These are phyloP conservation scores for Meloidogyne exigua DNA, from an alignment of 1,140 invertebrate species.

Conservation along the genomic window DNA sequence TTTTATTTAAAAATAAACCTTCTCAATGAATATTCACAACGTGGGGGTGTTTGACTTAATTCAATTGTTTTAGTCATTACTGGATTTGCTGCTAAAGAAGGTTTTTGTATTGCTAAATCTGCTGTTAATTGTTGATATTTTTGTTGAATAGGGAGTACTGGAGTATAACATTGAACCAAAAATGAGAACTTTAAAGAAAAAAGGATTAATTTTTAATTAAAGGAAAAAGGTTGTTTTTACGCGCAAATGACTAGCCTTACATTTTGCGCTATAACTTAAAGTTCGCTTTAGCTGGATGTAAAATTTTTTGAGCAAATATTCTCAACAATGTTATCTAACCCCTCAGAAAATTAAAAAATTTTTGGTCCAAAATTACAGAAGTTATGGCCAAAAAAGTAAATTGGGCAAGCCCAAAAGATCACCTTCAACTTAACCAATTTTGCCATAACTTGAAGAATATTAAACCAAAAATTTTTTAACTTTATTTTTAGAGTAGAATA, in stretches of 20 bases:
- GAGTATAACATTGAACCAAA: slow-evolving; percentile 29
- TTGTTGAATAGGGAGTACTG: neutral
- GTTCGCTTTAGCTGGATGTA: too few relatives aligned
- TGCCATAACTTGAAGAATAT: neutral
- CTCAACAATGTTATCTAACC: too few relatives aligned
- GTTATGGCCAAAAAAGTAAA: slow-evolving; percentile 12
- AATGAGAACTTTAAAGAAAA: slow-evolving; percentile 25
- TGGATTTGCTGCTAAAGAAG: slow-evolving; percentile 19
- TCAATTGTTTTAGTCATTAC: slow-evolving; percentile 49
- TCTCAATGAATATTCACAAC: slow-evolving; percentile 45
- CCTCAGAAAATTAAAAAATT: too few relatives aligned
- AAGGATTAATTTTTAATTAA: neutral
- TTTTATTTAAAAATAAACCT: neutral
- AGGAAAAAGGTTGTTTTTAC: too few relatives aligned
- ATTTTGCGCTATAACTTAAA: too few relatives aligned
- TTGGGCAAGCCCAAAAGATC: neutral
- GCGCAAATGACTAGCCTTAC: too few relatives aligned
- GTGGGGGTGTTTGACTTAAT: slow-evolving; percentile 35
- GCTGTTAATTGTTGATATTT: neutral
- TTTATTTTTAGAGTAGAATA: neutral
- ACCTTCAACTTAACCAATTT: too few relatives aligned
- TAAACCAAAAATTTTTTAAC: neutral
- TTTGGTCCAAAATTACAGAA: too few relatives aligned
- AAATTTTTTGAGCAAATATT: too few relatives aligned
- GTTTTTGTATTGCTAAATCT: slow-evolving; percentile 13